Conservation (phyloP, 2,113 vertebrate species). For the Vanacampus margaritifer region DNA sequence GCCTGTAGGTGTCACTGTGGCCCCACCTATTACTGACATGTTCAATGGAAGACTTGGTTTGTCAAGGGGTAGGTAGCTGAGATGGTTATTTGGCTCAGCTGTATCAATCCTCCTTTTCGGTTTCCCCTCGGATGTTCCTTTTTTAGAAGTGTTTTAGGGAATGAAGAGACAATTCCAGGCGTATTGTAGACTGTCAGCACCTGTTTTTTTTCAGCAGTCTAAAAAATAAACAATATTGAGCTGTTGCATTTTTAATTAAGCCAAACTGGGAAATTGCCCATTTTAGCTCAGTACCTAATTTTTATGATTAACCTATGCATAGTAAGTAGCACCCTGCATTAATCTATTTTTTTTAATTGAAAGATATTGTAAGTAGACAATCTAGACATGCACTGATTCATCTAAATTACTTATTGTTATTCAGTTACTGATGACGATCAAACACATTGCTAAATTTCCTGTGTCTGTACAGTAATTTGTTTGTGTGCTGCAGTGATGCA, state of each 20-base stretch:
- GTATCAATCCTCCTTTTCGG: slow-evolving; percentile 33
- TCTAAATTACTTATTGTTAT: neutral
- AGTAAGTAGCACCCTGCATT: neutral
- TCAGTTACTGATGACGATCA: neutral
- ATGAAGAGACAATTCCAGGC: slow-evolving; percentile 64
- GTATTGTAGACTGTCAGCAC: slow-evolving; percentile 48
- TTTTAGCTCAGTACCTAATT: slow-evolving; percentile 13
- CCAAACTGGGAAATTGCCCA: slow-evolving; percentile 6
- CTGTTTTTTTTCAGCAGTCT: slow-evolving; percentile 16
- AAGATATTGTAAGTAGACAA: no score
- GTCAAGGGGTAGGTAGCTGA: slow-evolving; percentile 34
- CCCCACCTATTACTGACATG: slow-evolving; percentile 46
- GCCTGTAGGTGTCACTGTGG: slow-evolving; percentile 87
- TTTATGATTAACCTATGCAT: neutral
- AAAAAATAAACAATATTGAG: slow-evolving; percentile 18
- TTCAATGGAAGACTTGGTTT: slow-evolving; percentile 26
- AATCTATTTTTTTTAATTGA: neutral
- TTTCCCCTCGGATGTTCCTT: slow-evolving; percentile 42
- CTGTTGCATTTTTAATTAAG: slow-evolving; percentile 15
- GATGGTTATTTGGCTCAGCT: slow-evolving; percentile 54
- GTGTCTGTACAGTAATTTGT: neutral
- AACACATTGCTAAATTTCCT: neutral
- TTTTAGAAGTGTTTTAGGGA: slow-evolving; percentile 63
- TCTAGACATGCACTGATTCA: neutral
- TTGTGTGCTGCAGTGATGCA: slow-evolving; percentile 5